Conservation (phyloP, 2,888 invertebrate genomes). For the Anorthoa munda region DNA sequence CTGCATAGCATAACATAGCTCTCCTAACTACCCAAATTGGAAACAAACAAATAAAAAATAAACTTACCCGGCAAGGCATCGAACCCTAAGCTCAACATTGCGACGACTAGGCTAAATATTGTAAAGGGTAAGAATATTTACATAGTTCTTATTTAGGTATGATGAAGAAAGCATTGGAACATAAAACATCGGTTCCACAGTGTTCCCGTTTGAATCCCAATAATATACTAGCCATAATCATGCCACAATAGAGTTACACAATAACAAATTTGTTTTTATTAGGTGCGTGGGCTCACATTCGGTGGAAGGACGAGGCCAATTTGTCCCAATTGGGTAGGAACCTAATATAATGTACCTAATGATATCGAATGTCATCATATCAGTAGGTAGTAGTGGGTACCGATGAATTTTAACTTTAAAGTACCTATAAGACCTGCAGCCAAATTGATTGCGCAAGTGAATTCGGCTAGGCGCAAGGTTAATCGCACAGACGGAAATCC, state of each 20-base stretch:
- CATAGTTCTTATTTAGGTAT: too few relatives aligned
- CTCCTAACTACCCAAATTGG: too few relatives aligned
- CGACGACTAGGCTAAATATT: too few relatives aligned
- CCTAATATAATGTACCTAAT: constrained; percentile 2
- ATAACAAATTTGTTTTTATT: constrained; percentile 44
- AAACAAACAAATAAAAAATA: too few relatives aligned
- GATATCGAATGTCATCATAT: not conserved
- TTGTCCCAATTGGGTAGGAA: constrained; percentile 51
- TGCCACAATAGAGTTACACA: constrained; percentile 21
- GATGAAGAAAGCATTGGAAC: not conserved
- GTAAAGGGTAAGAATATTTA: too few relatives aligned
- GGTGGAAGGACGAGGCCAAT: constrained; percentile 62
- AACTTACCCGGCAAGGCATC: too few relatives aligned
- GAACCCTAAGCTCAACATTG: too few relatives aligned
- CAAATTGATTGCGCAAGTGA: too few relatives aligned
- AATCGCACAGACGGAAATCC: too few relatives aligned
- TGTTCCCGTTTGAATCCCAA: not conserved
- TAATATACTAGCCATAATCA: constrained; percentile 17
- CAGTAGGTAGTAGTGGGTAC: not conserved
- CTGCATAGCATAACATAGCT: too few relatives aligned
- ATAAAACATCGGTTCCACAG: not conserved
- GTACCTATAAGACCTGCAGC: too few relatives aligned
- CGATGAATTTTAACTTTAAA: not conserved
- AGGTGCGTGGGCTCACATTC: constrained; percentile 52
- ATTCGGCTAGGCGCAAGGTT: too few relatives aligned